Percentiles rank a stretch among this genome's conserved stretches.
Evolutionary conservation across 2,888 invertebrate genomes (phyloP).

Genomic region (Caenorhabditis macrosperma): DNA sequence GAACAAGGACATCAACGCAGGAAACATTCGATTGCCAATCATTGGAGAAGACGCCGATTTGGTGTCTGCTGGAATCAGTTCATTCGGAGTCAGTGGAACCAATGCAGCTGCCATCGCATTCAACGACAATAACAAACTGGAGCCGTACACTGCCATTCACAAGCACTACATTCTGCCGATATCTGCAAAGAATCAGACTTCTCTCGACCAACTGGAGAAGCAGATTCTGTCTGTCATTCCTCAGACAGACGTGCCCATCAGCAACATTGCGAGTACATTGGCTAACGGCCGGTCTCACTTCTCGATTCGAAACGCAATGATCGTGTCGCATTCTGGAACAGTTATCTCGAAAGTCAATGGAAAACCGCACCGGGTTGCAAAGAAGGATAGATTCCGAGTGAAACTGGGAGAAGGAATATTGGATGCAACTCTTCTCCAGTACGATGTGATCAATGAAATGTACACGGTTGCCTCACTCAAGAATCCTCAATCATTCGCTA

Average conservation of each 20-base stretch:
- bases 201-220: slow-evolving; percentile 60
- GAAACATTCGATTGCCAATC: slow-evolving; percentile 64
- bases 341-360: slow-evolving; percentile 24
- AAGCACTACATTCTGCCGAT: slow-evolving; percentile 66
- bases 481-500: slow-evolving; percentile 38
- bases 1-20: slow-evolving; percentile 72
- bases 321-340: slow-evolving; percentile 44
- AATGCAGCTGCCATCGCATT: slow-evolving; percentile 74
- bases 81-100: slow-evolving; percentile 79
- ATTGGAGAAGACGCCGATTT: slow-evolving; percentile 69
- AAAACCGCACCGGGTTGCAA: slow-evolving; percentile 48
- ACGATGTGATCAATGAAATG: slow-evolving; percentile 45
- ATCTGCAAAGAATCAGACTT: slow-evolving; percentile 70
- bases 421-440: slow-evolving; percentile 38
- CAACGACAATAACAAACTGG: slow-evolving; percentile 54
- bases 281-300: slow-evolving; percentile 52
- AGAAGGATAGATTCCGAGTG: slow-evolving; percentile 42
- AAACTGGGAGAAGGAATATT: slow-evolving; percentile 6
- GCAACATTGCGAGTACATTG: slow-evolving; percentile 42
- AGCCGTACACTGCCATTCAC: slow-evolving; percentile 45
- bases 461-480: slow-evolving; percentile 42
- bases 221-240: slow-evolving; percentile 39
- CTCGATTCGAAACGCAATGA: slow-evolving; percentile 45
- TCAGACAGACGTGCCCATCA: slow-evolving; percentile 44
- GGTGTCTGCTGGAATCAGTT: slow-evolving; percentile 71